Percentiles rank a stretch among this genome's conserved stretches.
phyloP scores from a whole-genome alignment of 1,140 invertebrate species.

The Myzus persicae region DNA sequence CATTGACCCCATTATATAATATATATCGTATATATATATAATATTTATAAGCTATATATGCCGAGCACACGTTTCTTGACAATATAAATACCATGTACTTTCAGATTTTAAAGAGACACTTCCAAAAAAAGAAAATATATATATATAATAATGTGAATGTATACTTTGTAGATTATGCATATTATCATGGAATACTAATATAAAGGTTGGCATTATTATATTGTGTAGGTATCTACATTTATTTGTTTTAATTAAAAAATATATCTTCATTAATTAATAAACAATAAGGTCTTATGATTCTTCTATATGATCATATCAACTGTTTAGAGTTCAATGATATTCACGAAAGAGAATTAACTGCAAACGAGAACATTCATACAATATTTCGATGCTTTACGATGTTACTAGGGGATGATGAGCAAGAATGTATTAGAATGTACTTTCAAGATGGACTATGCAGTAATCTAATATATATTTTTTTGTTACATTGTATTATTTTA shows the following conservation, averaged over 20 bases:
- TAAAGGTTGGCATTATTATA: neutral
- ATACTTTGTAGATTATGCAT: neutral
- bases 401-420: too few relatives aligned
- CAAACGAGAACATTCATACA: neutral
- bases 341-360: neutral
- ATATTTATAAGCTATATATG: neutral
- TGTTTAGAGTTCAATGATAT: neutral
- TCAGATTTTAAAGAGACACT: neutral
- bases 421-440: neutral
- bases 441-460: neutral
- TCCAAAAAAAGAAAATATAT: neutral
- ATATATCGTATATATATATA: neutral
- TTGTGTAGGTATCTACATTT: too few relatives aligned
- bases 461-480: neutral
- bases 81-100: neutral
- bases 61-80: neutral
- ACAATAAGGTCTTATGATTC: neutral
- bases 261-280: neutral
- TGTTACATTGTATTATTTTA: neutral
- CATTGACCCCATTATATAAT: slow-evolving; percentile 27
- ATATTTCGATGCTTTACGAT: neutral
- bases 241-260: neutral
- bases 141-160: too few relatives aligned
- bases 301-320: too few relatives aligned
- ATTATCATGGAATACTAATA: neutral